These are phyloP conservation scores for Xiphias gladius DNA, from an alignment of 2,113 vertebrate species.

Conservation along the genomic window DNA sequence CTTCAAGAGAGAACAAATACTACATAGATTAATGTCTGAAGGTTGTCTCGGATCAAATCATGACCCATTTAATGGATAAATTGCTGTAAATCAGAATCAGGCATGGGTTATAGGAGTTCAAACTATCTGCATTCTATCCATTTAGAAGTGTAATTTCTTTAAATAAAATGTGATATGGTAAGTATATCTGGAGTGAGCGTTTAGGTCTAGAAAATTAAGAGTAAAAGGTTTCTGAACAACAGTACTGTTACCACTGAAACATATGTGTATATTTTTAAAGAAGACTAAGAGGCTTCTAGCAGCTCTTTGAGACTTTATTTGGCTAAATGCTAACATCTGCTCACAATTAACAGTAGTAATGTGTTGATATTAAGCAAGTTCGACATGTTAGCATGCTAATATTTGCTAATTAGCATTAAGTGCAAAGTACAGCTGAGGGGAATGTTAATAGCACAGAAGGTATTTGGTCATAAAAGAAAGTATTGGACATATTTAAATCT, in stretches of 20 bases:
- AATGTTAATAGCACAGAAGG: neutral
- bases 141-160: neutral
- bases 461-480: neutral
- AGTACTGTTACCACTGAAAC: neutral
- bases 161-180: neutral
- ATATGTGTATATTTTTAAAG: too few relatives aligned
- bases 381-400: neutral
- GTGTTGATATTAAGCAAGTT: neutral
- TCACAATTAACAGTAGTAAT: too few relatives aligned
- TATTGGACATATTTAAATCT: neutral
- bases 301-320: too few relatives aligned
- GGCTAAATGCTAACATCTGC: too few relatives aligned
- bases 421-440: neutral
- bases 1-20: slow-evolving; percentile 42
- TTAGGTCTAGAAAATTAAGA: neutral
- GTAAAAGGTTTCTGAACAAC: neutral
- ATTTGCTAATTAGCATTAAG: neutral
- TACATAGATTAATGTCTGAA: slow-evolving; percentile 9
- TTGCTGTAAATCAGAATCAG: slow-evolving; percentile 7
- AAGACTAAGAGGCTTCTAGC: neutral
- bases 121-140: neutral
- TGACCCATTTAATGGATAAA: slow-evolving; percentile 5
- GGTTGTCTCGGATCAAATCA: slow-evolving; percentile 36
- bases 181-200: neutral
- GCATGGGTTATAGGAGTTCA: neutral